Evolutionary conservation across 2,797 vertebrate species (phyloP), one percentile per base, ranked within the genome.

Genomic region (Sarcoramphus papa): DNA sequence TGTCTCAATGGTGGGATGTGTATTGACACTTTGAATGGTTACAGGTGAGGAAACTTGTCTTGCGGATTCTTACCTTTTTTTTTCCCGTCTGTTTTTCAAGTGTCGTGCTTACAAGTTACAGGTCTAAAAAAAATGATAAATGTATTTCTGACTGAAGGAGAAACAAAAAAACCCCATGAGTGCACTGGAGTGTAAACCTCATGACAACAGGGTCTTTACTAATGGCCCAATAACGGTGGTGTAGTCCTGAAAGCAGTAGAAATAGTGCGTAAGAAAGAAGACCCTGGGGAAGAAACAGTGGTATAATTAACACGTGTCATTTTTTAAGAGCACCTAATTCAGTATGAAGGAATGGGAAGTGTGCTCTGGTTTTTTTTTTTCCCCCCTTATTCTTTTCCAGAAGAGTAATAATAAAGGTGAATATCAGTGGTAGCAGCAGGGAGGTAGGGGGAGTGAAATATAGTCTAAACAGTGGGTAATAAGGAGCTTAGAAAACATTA

Each of bases 1-100:
- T 99, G 99, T 95, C 98, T 98, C 97, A 99, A 99, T 2, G 98
- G 98, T 6, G 99, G 99, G 18, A 56, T 98, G 8, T 99, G 99
- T 53, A 78, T 98, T 45, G 98, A 99, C 97, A 98, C 98, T 12
- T 97, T 98, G 80, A 98, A 98, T 3, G 99, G 99, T 51, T 99
- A 99, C 98, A 99, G 99, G 99, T 99, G 84, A 98, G 98, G 53
- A 63, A 72, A 73, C 47, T 59, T 68, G 9, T 12, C 1, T 0
- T 92, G 90, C 70, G 48, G 45, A 4, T 40, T 14, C 5, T 17
- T 57, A 35, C 33, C 28, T 92, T 48, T 75, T 33, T 79, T 73
- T n/a, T 57, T n/a, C 19, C 53, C 10, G 37, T 76, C 60, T 91
- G 0, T 14, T 81, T 64, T 20, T 22, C 1, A 68, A n/a, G 57